Evolutionary conservation across 1,140 invertebrate genomes (phyloP).

Genomic region (Dendroctonus ponderosae): DNA sequence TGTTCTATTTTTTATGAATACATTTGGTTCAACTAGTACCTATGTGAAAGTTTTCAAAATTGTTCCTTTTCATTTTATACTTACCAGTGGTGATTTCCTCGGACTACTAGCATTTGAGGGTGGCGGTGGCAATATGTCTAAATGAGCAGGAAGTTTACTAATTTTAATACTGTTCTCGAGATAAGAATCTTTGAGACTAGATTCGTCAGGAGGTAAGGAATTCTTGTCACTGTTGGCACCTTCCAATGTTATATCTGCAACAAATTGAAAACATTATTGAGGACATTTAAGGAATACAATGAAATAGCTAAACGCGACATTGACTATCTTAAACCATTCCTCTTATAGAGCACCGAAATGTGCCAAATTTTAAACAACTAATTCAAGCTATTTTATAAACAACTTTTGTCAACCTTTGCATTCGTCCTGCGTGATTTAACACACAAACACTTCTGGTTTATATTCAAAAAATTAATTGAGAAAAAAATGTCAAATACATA

Average conservation of each 20-base stretch:
- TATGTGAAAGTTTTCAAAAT: neutral
- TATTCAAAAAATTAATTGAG: too few relatives aligned
- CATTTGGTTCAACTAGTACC: neutral
- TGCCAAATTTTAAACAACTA: too few relatives aligned
- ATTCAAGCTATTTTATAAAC: too few relatives aligned
- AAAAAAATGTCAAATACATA: too few relatives aligned
- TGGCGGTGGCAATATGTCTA: slow-evolving; percentile 64
- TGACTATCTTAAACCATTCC: neutral
- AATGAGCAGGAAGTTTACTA: slow-evolving; percentile 55
- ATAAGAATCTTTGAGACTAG: slow-evolving; percentile 41
- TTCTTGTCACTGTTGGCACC: slow-evolving; percentile 45
- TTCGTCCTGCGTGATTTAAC: too few relatives aligned
- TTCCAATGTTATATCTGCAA: slow-evolving; percentile 25
- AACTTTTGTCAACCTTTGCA: too few relatives aligned
- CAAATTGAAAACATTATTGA: neutral
- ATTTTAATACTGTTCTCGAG: slow-evolving; percentile 39
- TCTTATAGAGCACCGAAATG: too few relatives aligned
- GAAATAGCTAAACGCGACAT: neutral
- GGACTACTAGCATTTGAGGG: slow-evolving; percentile 53
- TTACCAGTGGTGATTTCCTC: slow-evolving; percentile 66
- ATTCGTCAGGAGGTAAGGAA: slow-evolving; percentile 44
- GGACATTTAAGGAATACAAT: neutral
- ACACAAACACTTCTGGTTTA: too few relatives aligned
- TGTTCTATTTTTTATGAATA: too few relatives aligned
- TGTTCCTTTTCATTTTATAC: slow-evolving; percentile 26